Evolutionary conservation across 1,140 invertebrate species (phyloP).

Genomic region (Leptinotarsa defecta): DNA sequence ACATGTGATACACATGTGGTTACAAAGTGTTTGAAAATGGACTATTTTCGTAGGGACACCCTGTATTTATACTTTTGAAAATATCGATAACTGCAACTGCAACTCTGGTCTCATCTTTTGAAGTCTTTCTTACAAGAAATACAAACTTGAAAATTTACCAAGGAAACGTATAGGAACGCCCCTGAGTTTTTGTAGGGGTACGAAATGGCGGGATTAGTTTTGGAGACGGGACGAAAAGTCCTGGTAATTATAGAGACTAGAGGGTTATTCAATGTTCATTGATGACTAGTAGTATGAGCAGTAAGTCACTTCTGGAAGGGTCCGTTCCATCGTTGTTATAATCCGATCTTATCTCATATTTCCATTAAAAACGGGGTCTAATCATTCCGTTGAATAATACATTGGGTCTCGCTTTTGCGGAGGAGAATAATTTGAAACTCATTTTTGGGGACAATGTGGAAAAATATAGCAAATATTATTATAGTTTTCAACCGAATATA

Average conservation of each 20-base stretch:
- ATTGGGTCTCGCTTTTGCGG: neutral
- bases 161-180: slow-evolving; percentile 1
- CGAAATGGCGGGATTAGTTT: slow-evolving; percentile 49
- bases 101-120: too few species aligned
- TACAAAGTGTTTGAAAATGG: too few species aligned
- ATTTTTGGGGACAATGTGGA: neutral
- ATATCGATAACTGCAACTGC: too few species aligned
- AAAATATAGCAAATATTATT: neutral
- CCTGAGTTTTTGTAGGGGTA: slow-evolving; percentile 25
- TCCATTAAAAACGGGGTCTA: slow-evolving; percentile 40
- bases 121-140: too few species aligned
- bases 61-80: too few species aligned
- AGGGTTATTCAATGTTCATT: slow-evolving; percentile 52
- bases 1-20: too few species aligned
- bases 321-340: slow-evolving; percentile 36
- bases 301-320: slow-evolving; percentile 37
- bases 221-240: slow-evolving; percentile 43
- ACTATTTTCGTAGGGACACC: too few species aligned
- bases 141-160: too few species aligned
- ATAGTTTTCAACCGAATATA: too few species aligned
- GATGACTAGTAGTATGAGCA: slow-evolving; percentile 42
- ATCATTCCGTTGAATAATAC: slow-evolving; percentile 14
- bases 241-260: slow-evolving; percentile 53
- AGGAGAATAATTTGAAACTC: slow-evolving; percentile 12
- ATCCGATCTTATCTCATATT: slow-evolving; percentile 51